Conservation (phyloP, 2,888 invertebrate genomes). For the Diaphora mendica region DNA sequence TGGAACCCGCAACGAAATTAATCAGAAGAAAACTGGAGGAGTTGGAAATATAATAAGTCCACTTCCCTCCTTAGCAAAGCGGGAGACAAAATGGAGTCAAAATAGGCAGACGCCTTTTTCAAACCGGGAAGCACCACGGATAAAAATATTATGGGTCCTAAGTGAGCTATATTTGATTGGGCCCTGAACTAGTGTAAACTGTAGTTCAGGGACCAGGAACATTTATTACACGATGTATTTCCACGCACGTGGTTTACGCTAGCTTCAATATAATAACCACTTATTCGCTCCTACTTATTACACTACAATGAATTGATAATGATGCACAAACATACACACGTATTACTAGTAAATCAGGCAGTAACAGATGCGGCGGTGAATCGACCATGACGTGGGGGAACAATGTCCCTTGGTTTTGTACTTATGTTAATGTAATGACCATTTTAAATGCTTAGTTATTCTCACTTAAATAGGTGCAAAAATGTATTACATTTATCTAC, state of each 20-base stretch:
- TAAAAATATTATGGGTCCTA: too few species aligned
- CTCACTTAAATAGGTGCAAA: neutral
- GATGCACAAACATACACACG: constrained; percentile 13
- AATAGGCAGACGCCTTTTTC: too few species aligned
- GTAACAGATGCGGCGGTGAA: constrained; percentile 20
- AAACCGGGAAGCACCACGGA: too few species aligned
- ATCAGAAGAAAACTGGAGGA: too few species aligned
- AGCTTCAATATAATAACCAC: neutral
- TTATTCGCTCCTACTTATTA: constrained; percentile 5
- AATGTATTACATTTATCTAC: neutral
- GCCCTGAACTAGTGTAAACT: too few species aligned
- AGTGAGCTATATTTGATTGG: too few species aligned
- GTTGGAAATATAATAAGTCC: too few species aligned
- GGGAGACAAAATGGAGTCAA: too few species aligned
- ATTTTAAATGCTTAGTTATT: constrained; percentile 2
- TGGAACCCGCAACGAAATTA: too few species aligned
- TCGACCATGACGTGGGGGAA: constrained; percentile 20
- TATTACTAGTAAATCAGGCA: constrained; percentile 21
- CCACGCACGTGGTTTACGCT: neutral
- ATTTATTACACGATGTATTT: too few species aligned
- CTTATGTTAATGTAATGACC: constrained; percentile 12
- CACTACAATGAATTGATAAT: constrained; percentile 3
- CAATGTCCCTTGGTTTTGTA: constrained; percentile 1
- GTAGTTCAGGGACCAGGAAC: too few species aligned
- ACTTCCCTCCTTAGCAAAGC: too few species aligned